Base-by-base conservation (phyloP, 2,797 vertebrate genomes). In the Sebastes diaconus region DNA sequence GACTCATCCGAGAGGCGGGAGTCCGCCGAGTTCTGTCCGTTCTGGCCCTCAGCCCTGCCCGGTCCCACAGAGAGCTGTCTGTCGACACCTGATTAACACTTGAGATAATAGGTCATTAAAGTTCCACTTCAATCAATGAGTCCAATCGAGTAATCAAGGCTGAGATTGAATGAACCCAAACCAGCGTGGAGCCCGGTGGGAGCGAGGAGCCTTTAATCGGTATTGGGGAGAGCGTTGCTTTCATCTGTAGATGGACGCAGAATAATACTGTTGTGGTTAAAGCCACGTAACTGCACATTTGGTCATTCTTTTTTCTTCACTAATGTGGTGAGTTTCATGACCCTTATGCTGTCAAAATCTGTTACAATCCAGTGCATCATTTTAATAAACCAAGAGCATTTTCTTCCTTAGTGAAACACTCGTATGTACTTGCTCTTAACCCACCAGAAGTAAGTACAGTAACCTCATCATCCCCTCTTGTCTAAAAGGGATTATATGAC, bases 81-180 rank as follows among this genome's bases (percentile, higher is more conserved):
- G 87, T 93, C 92, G 90, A 93, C 93, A 94, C 86, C 93, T 95
- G 94, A 95, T 95, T 95, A 95, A 94, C 92, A 93, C 93, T 94
- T 87, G 87, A 93, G 93, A 95, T 94, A 95, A 95, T 93, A 92
- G 93, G 94, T 95, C 94, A 95, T 95, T 95, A 95, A 92, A 93
- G 91, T 91, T 92, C 87, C 78, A 90, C 90, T 93, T 93, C 93
- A 95, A 94, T 95, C 94, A 91, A 92, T 94, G 92, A 88, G 81
- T 92, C 93, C 93, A 92, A 94, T 95, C 85, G 73, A 92, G 88
- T 91, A 93, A 95, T 95, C 93, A 93, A 92, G 93, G 86, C 84
- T 22, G 54, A 88, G 88, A 92, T 83, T 92, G 91, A 94, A 94
- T 91, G 91, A 91, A 93, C 84, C 89, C 83, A 87, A 88, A 93